Evolutionary conservation across 23 tunicate genomes (phyloP), one percentile per base, ranked within the genome.

Genomic region (Trididemnum clinides): DNA sequence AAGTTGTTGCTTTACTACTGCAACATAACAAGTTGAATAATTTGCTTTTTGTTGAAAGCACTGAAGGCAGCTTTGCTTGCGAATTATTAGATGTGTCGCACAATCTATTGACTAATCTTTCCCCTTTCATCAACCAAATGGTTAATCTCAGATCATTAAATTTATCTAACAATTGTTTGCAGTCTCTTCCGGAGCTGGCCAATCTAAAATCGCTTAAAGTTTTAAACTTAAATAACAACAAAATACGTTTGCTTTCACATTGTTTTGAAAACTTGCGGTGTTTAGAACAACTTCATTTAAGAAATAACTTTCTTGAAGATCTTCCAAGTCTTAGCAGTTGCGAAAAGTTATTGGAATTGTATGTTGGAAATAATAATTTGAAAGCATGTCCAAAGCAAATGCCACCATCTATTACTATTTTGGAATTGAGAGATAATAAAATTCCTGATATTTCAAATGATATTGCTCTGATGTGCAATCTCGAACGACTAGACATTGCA

Each of bases 351-450:
- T 81, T 90, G 34, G 98, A 94, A 71, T 25, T 94, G 62, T 80
- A 77, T 39, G 21, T 83, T 64, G 98, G 90, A 21, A 94, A 87
- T 39, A 94, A 94, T 76, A 25, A 1, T 1, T 74, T 94, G 0
- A 81, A 32, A 64, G 36, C 27, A 2, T 3, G 89, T 10, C 89
- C 85, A n/a, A 25, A 33, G 7, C 26, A 82, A 5, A 50, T 94
- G 18, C 94, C 98, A 35, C 33, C 22, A 21, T 64, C 84, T 23
- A 34, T 94, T 39, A 38, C 77, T 12, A 89, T 85, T 34, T 37
- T 94, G 19, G 94, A 94, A 73, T 37, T 94, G 25, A 75, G 98
- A 0, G 94, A 94, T 28, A 94, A 94, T 72, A 89, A 86, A 44
- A 89, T 94, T 33, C 58, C 33, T 15, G 28, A 29, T 22, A 30